Evolutionary conservation across 2,888 invertebrate genomes (phyloP), one percentile per base, ranked within the genome.

Genomic region (Cephus sareptanus): DNA sequence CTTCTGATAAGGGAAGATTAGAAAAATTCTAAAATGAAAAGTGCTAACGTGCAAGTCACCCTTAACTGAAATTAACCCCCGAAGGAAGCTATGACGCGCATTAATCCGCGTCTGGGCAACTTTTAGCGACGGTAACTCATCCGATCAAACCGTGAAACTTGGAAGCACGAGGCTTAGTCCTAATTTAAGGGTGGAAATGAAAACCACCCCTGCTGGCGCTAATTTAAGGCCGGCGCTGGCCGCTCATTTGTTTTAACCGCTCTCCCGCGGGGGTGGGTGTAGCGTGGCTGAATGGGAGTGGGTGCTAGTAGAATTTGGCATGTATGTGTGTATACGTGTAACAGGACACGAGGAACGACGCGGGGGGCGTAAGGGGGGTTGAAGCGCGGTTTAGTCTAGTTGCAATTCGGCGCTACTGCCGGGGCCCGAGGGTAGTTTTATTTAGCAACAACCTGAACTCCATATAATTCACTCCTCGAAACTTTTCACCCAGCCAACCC

Each of bases 181-280:
- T 91, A 91, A 91, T 91, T 91, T 91, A 89, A 91, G 90, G 90
- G 90, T 88, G 86, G 89, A 91, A 91, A 91, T 90, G 91, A 91
- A 91, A 91, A 91, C 89, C 91, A 90, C 88, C 89, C 88, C 86
- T 86, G 86, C 87, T 84, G 83, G 87, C 87, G 88, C 90, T 91
- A 91, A 91, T 91, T 91, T 91, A 90, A 91, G 90, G 89, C 89
- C 87, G 87, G 85, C 87, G 85, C 88, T 88, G 86, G 89, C 88
- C 90, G 88, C 90, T 90, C 91, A 90, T 91, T 91, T 91, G 89
- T 91, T 91, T 91, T 88, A 90, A 91, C 90, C 89, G 89, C 87
- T 88, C 84, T 85, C 87, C 84, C 85, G 85, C 84, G 86, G 86
- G 84, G 86, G 84, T 85, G 81, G 71, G 79, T 81, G 81, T 83